These are phyloP conservation scores for Sylvicola cinctus DNA, from an alignment of 2,888 invertebrate genomes.

Conservation along the genomic window DNA sequence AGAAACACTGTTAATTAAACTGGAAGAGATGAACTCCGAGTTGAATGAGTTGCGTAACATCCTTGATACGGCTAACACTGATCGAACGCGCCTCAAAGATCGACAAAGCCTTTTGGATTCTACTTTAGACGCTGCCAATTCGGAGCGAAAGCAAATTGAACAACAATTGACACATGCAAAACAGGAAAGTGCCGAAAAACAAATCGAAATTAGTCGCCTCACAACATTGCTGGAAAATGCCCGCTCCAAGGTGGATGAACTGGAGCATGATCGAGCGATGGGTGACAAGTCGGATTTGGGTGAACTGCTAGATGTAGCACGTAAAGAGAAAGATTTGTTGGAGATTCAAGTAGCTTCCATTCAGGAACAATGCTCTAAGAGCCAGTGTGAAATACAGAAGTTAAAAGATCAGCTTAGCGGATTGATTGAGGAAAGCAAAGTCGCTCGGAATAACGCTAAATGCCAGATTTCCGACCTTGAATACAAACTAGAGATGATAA, in stretches of 20 bases:
- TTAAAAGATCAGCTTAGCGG: slow-evolving; percentile 44
- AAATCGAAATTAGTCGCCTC: slow-evolving; percentile 60
- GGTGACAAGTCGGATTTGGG: slow-evolving; percentile 52
- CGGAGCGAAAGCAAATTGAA: slow-evolving; percentile 54
- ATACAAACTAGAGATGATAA: slow-evolving; percentile 52
- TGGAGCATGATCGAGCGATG: slow-evolving; percentile 43
- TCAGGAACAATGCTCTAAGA: slow-evolving; percentile 46
- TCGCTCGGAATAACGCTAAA: slow-evolving; percentile 70
- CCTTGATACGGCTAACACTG: slow-evolving; percentile 36
- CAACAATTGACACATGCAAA: slow-evolving; percentile 47
- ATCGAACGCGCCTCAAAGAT: slow-evolving; percentile 45
- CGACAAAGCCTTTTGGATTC: slow-evolving; percentile 49
- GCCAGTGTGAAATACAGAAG: slow-evolving; percentile 44
- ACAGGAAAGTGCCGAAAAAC: slow-evolving; percentile 52
- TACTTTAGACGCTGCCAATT: slow-evolving; percentile 48
- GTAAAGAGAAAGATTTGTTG: slow-evolving; percentile 51
- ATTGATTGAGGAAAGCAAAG: slow-evolving; percentile 50
- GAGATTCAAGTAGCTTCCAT: slow-evolving; percentile 44
- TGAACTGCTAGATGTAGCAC: slow-evolving; percentile 40
- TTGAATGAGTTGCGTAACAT: slow-evolving; percentile 39
- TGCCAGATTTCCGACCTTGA: slow-evolving; percentile 66
- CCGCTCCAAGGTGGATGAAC: slow-evolving; percentile 55
- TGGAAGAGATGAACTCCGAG: slow-evolving; percentile 57
- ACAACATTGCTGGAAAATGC: slow-evolving; percentile 65
- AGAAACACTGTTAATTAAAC: slow-evolving; percentile 47